Base-by-base conservation (phyloP, 2,113 vertebrate genomes). In the Myodes glareolus region DNA sequence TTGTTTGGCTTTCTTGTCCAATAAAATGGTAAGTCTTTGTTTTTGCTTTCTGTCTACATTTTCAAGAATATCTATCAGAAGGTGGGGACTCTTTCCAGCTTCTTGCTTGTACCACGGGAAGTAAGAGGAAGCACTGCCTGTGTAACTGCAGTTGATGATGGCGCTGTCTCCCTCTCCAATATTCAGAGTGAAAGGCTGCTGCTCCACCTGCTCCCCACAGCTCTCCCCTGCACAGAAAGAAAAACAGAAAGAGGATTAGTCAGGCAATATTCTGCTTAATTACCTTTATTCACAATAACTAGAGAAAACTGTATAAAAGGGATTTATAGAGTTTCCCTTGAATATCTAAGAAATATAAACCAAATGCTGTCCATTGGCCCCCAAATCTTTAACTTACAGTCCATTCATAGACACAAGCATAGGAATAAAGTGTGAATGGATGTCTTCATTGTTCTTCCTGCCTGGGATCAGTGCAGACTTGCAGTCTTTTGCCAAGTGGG, bases 21-120 rank as follows among this genome's bases (percentile, higher is more conserved):
- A 1, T 3, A 58, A 21, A 61, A 84, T 19, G 0, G 17, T 93
- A 31, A 97, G 4, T 72, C 92, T 76, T 75, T 7, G 31, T 1
- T 0, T 67, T 82, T 77, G 0, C 1, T 78, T 80, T 55, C 8
- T 63, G 8, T 12, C 52, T 31, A 0, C 0, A 52, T 29, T 87
- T 93, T 92, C 75, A 70, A 0, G 23, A 87, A 92, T 93, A 19
- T 21, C 14, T 82, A 52, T 90, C 27, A 96, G 10, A 14, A 61
- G 1, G 7, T 88, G 73, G 2, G 1, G 93, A 52, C 90, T 17
- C 80, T 78, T 95, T 13, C 96, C 93, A 82, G 52, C 2, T 63
- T 89, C 89, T 72, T 94, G 68, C 19, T 96, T 96, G 29, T 91
- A 96, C 91, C 95, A 96, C 7, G 9, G 29, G 36, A 96, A 95